Base-by-base conservation (phyloP, 2,888 invertebrate species). In the Leptopterna dolabrata region DNA sequence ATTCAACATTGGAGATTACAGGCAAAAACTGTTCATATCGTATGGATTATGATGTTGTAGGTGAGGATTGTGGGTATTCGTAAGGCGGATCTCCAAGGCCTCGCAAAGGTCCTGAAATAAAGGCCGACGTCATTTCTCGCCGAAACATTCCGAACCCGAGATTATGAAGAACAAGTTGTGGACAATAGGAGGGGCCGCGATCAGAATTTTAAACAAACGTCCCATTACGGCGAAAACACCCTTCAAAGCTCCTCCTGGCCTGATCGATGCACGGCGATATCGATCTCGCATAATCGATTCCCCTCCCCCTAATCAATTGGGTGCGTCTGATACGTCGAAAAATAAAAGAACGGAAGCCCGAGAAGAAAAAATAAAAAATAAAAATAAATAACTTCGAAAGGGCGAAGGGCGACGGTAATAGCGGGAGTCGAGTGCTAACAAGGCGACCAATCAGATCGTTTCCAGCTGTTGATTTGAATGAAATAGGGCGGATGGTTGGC, bases 211-310 rank as follows among this genome's bases (percentile, higher is more conserved):
- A 63, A 63, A 63, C 24, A 63, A 63, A 63, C 63, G 63, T 63
- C 63, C 63, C 27, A 63, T 63, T 63, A 63, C 24, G 24, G 63
- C 3, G n/a, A 19, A 63, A 63, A 63, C 63, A 63, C 63, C 63
- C 63, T 24, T 63, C 9, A 63, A 24, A 63, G 27, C 27, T 9
- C n/a, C n/a, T n/a, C n/a, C n/a, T n/a, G n/a, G n/a, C n/a, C 63
- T 63, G 63, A 63, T 63, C 24, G 63, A 63, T 63, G 63, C 13
- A 19, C 63, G 2, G 19, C 6, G 63, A 63, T 63, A 63, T 24
- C 63, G 36, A 78, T 78, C 41, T 43, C 78, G 78, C 41, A 78
- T 78, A 78, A 78, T 45, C 78, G 78, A 78, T 78, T 78, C 41
- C 78, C 24, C 19, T 41, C 45, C 29, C 13, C 4, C 27, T 45